These are phyloP conservation scores for Nothura maculosa DNA, from an alignment of 2,797 vertebrate species.

Conservation along the genomic window DNA sequence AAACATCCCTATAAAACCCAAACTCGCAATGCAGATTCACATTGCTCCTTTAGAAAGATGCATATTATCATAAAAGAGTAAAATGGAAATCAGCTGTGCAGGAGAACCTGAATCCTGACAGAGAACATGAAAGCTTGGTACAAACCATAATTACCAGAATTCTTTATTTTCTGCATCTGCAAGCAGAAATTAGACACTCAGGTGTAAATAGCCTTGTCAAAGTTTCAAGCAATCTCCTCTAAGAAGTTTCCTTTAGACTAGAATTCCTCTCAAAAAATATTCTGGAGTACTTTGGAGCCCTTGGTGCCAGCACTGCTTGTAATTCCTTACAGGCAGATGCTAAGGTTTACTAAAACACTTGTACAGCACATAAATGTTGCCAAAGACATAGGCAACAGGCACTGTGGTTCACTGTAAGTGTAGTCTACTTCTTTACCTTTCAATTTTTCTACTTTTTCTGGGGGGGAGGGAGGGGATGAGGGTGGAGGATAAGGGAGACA, in stretches of 20 bases:
- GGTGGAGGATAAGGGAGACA: too few relatives aligned
- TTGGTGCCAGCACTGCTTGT: too few relatives aligned
- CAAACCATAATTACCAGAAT: fast-evolving
- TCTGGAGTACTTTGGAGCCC: fast-evolving
- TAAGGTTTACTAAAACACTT: fast-evolving
- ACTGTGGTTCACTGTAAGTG: neutral
- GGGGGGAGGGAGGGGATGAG: fast-evolving
- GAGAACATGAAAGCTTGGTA: fast-evolving
- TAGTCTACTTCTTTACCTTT: fast-evolving
- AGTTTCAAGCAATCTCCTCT: neutral
- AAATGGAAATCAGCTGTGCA: fast-evolving
- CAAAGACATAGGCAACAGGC: fast-evolving
- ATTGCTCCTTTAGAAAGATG: neutral
- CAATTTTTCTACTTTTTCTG: too few relatives aligned
- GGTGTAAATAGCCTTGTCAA: neutral
- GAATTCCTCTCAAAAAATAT: fast-evolving
- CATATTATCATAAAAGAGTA: neutral
- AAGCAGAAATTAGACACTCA: fast-evolving
- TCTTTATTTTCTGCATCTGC: neutral
- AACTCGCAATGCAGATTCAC: neutral
- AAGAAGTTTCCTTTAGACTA: neutral
- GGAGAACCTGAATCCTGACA: neutral
- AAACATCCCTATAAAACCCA: neutral
- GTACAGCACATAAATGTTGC: fast-evolving
- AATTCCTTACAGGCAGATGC: fast-evolving